Evolutionary conservation across 1,140 invertebrate species (phyloP), one percentile per base, ranked within the genome.

Genomic region (Lasaia peninsularis): DNA sequence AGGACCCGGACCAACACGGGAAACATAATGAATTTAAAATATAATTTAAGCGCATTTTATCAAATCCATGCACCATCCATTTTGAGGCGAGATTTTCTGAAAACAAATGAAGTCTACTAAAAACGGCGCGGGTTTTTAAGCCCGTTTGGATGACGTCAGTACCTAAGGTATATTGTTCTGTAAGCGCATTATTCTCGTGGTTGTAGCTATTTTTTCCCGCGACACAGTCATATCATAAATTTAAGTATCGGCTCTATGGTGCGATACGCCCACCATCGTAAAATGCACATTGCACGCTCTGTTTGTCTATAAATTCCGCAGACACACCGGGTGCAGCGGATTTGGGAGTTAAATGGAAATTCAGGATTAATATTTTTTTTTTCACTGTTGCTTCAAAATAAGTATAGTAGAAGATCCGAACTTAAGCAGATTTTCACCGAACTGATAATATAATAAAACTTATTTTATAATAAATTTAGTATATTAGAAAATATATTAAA

Each of bases 211-310:
- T 73, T 74, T 75, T 74, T 67, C 55, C 62, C 55, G 52, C 35
- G 64, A 49, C 35, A 52, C 59, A 61, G 59, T 64, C 48, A 67
- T 62, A 63, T 73, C 75, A 72, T 83, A 83, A 83, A 83, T 79
- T 78, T 58, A 61, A 71, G 57, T 68, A 73, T 73, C 69, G 63
- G 61, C 54, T 69, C 58, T 62, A 62, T 63, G 66, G 63, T 44
- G 60, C 65, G 60, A 69, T 69, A 71, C 68, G 54, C 53, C 63
- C 65, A 60, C 52, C 58, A 63, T 74, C 76, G 73, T 82, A 82
- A 82, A 82, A 67, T 69, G 73, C 77, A 77, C 69, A 69, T 77
- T 76, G 76, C 71, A 71, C 69, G 69, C 59, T 70, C 66, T 71
- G 68, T 74, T 71, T 67, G 59, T 57, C 60, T 65, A 71, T 69